Evolutionary conservation across 2,113 vertebrate genomes (phyloP).

Genomic region (Danio rerio): GRCz12tu NC_133188.1:38816501-38817000

Average conservation of each 20-base stretch:
- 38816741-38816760: not conserved
- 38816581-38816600: slow-evolving; percentile 21
- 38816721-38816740: not conserved
- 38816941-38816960: not conserved
- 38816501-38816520: slow-evolving; percentile 27
- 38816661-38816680: not conserved
- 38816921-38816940: slow-evolving; percentile 8
- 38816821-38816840: slow-evolving; percentile 39
- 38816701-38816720: slow-evolving; percentile 15
- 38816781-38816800: slow-evolving; percentile 30
- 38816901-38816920: slow-evolving; percentile 21
- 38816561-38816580: not conserved
- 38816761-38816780: slow-evolving; percentile 28
- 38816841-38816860: slow-evolving; percentile 19
- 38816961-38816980: slow-evolving; percentile 8
- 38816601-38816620: not conserved
- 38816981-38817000: slow-evolving; percentile 55
- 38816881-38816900: slow-evolving; percentile 22
- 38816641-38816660: not conserved
- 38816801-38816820: slow-evolving; percentile 34
- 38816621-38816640: not conserved
- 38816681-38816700: too few relatives aligned
- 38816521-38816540: slow-evolving; percentile 23
- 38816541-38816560: slow-evolving; percentile 32
- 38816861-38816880: slow-evolving; percentile 14